Evolutionary conservation across 2,113 vertebrate species (phyloP).

Genomic region (Perca flavescens): DNA sequence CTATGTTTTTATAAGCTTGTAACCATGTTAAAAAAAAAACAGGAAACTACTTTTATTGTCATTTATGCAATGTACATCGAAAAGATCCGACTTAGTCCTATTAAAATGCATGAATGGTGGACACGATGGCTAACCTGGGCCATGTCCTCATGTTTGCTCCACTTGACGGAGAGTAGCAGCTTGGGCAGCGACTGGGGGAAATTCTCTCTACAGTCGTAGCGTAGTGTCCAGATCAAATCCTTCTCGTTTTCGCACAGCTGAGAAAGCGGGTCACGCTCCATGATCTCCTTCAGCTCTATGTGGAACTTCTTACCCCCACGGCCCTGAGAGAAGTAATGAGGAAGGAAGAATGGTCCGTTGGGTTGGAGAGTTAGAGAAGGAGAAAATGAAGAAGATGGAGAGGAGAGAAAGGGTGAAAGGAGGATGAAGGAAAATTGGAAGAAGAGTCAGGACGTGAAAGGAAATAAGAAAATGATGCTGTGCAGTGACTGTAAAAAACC

Average conservation of each 20-base stretch:
- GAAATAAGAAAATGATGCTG: not conserved
- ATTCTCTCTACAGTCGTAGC: constrained; percentile 93
- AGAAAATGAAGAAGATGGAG: not conserved
- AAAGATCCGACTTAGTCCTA: not conserved
- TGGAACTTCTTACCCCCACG: constrained; percentile 97
- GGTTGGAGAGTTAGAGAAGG: not conserved
- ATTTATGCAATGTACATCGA: not conserved
- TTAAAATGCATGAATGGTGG: not conserved
- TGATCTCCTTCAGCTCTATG: constrained; percentile 97
- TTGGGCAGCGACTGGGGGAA: constrained; percentile 97
- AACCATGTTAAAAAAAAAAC: not conserved
- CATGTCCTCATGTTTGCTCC: constrained; percentile 99
- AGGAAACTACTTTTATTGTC: not conserved
- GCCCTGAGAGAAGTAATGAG: constrained; percentile 80
- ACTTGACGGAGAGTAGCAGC: constrained; percentile 96
- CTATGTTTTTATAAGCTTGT: too few relatives aligned
- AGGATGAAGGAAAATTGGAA: not conserved
- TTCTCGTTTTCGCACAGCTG: constrained; percentile 99
- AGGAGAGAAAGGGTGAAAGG: not conserved
- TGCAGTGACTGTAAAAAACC: constrained; percentile 35
- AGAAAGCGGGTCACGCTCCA: constrained; percentile 97
- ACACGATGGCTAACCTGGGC: constrained; percentile 88
- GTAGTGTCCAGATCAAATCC: constrained; percentile 98
- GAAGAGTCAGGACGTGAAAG: not conserved
- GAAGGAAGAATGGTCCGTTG: not conserved